phyloP scores from a whole-genome alignment of 2,797 vertebrate species.

The Labeo calbasu region DNA sequence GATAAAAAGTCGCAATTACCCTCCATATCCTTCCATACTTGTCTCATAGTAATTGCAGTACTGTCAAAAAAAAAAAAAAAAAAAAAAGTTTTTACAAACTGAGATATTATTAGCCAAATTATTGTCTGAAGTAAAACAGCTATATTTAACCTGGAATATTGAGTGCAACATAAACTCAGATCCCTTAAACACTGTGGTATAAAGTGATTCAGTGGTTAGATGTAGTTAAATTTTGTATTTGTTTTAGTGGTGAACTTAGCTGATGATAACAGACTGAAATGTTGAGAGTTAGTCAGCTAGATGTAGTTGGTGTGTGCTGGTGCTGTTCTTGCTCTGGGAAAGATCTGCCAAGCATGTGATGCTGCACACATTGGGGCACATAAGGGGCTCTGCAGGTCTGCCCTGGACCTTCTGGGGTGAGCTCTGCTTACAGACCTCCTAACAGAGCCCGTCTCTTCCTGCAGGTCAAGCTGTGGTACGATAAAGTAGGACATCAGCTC shows the following conservation, averaged over 20 bases:
- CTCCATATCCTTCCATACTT: no score
- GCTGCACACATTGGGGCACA: neutral
- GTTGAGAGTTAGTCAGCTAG: slow-evolving; percentile 7
- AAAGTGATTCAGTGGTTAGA: neutral
- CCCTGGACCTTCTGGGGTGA: neutral
- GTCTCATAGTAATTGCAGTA: neutral
- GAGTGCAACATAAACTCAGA: neutral
- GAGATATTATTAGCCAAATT: neutral
- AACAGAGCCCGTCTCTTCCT: slow-evolving; percentile 67
- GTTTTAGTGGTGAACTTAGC: slow-evolving; percentile 10
- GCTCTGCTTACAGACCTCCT: neutral
- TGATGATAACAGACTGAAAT: neutral
- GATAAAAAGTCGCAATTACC: no score
- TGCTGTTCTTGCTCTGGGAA: slow-evolving; percentile 18
- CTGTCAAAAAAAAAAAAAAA: neutral
- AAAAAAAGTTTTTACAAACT: neutral
- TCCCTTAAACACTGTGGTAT: neutral
- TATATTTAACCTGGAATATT: slow-evolving; percentile 13
- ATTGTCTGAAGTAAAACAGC: neutral
- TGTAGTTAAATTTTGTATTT: neutral
- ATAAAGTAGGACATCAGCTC: slow-evolving; percentile 93
- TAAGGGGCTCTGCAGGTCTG: slow-evolving; percentile 21
- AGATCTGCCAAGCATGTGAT: slow-evolving; percentile 39
- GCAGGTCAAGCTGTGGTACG: slow-evolving; percentile 95
- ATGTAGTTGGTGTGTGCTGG: slow-evolving; percentile 32